Evolutionary conservation across 2,888 invertebrate genomes (phyloP).

Genomic region (Teinopalpus imperialis): DNA sequence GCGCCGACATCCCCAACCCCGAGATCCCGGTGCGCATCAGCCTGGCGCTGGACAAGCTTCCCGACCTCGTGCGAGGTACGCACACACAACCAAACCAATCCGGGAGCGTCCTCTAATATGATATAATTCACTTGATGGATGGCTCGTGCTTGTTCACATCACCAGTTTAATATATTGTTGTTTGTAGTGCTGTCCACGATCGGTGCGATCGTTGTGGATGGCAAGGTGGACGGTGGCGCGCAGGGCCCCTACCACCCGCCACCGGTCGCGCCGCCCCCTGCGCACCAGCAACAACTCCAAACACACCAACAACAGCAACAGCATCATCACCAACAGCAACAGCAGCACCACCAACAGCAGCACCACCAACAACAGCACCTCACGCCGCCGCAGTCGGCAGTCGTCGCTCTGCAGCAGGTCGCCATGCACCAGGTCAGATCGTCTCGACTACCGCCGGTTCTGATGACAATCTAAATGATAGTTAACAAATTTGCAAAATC

Average conservation of each 20-base stretch:
- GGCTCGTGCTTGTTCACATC: no score
- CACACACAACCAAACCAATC: background rate
- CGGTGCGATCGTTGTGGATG: conserved; percentile 92
- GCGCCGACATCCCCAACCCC: conserved; percentile 94
- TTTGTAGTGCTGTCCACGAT: conserved; percentile 86
- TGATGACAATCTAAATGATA: no score
- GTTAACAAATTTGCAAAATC: no score
- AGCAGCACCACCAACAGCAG: conserved; percentile 44
- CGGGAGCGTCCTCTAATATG: conserved; percentile 1
- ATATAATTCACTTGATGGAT: no score
- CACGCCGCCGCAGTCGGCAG: conserved; percentile 48
- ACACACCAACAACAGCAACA: conserved; percentile 34
- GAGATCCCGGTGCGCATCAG: conserved; percentile 93
- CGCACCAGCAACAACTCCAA: conserved; percentile 32
- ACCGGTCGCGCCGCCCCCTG: conserved; percentile 31
- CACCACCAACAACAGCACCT: conserved; percentile 31
- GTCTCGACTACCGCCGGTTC: no score
- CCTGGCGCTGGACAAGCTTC: conserved; percentile 89
- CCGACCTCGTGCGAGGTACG: conserved; percentile 88
- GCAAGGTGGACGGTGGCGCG: conserved; percentile 84
- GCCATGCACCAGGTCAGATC: conserved; percentile 67
- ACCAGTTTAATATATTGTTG: no score
- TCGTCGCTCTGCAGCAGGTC: conserved; percentile 67
- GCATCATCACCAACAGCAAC: conserved; percentile 44
- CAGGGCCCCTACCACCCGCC: conserved; percentile 33